Evolutionary conservation across 2,113 vertebrate genomes (phyloP).

Genomic region (Arenaria interpres): DNA sequence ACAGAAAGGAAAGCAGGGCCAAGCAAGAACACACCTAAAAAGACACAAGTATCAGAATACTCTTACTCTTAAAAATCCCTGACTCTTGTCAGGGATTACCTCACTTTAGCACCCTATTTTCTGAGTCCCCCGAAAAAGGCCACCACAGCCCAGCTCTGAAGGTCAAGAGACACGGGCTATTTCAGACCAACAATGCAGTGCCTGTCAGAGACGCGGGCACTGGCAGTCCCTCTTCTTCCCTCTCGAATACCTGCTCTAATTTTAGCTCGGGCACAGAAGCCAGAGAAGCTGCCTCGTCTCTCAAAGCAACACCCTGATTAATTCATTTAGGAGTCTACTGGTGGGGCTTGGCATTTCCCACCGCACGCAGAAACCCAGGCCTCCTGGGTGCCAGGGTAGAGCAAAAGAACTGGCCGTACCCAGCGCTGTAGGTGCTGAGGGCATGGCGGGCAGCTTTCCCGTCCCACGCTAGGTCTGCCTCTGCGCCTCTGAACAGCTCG

Average conservation of each 20-base stretch:
- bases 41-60: background rate
- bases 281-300: background rate
- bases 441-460: background rate
- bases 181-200: background rate
- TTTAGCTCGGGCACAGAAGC: background rate
- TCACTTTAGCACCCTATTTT: background rate
- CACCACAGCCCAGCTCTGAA: background rate
- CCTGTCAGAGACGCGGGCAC: background rate
- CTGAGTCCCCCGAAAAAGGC: background rate
- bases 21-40: background rate
- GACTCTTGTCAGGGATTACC: background rate
- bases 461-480: rapidly evolving
- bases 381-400: background rate
- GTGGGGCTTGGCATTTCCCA: background rate
- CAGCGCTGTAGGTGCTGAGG: background rate
- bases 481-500: background rate
- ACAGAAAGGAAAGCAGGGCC: background rate
- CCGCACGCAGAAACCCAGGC: background rate
- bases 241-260: background rate
- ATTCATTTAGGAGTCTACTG: background rate
- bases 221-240: background rate
- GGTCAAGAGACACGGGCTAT: background rate
- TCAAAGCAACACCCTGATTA: background rate
- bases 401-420: background rate
- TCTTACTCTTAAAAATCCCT: background rate